A percentile compares a stretch with the other conserved stretches of the same genome.
Evolutionary conservation across 2,888 invertebrate species (phyloP).

Genomic region (Drosophila kuntzei): DNA sequence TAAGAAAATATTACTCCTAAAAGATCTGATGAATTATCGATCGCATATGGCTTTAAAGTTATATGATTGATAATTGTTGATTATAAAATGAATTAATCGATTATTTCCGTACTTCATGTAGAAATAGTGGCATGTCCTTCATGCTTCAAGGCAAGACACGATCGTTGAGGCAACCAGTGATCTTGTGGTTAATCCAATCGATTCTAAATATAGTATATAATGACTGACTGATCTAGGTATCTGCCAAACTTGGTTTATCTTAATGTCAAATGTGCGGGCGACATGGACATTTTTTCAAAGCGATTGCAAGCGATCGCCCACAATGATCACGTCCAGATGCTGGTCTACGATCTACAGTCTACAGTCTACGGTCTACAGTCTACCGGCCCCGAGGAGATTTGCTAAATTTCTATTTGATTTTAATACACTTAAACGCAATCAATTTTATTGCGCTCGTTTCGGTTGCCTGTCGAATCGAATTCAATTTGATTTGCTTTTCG

Average conservation of each 20-base stretch:
- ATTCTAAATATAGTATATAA: conserved; percentile 1
- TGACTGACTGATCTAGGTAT: conserved; percentile 23
- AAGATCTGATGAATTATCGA: no score
- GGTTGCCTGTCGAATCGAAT: conserved; percentile 76
- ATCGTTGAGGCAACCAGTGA: neutral
- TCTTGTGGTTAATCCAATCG: neutral
- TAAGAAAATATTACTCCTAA: no score
- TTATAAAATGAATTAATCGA: no score
- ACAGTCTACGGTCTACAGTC: neutral
- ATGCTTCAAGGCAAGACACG: neutral
- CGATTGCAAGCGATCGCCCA: conserved; percentile 11
- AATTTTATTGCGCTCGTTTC: conserved; percentile 78
- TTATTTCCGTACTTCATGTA: neutral
- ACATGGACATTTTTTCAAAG: conserved; percentile 53
- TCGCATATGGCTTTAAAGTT: no score
- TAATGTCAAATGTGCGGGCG: conserved; percentile 52
- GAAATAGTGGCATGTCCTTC: neutral
- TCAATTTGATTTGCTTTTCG: conserved; percentile 76
- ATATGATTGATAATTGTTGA: no score
- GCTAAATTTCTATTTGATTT: conserved; percentile 69
- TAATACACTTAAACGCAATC: conserved; percentile 79
- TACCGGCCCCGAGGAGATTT: conserved; percentile 28
- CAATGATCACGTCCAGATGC: conserved; percentile 53
- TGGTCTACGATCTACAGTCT: conserved; percentile 3
- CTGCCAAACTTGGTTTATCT: conserved; percentile 67